Conservation (phyloP, 2,113 vertebrate genomes). For the Alethe diademata region DNA sequence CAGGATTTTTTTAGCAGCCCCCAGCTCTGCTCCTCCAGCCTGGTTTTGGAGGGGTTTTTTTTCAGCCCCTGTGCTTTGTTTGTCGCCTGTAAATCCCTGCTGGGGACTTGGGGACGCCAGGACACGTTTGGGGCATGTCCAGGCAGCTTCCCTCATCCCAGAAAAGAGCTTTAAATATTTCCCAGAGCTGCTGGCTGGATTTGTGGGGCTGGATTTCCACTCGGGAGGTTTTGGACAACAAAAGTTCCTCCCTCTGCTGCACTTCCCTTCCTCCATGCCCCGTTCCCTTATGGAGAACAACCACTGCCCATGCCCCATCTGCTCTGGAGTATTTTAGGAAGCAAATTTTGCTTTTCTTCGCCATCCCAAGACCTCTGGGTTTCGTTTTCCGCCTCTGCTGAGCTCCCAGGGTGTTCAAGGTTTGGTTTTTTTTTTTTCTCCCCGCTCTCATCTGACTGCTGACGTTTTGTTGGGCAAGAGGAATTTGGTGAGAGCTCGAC, state of each 20-base stretch:
- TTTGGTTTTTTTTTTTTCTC: neutral
- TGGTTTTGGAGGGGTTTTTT: neutral
- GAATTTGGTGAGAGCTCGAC: neutral
- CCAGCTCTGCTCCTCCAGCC: accelerated
- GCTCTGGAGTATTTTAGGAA: neutral
- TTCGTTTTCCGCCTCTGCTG: neutral
- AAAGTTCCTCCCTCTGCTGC: neutral
- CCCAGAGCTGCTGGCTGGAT: neutral
- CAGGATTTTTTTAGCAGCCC: too few species aligned
- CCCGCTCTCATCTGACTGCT: neutral
- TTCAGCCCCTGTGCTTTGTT: neutral
- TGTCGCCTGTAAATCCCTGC: neutral
- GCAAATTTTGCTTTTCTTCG: neutral
- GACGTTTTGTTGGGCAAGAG: neutral
- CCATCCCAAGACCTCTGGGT: neutral
- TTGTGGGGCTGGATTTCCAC: neutral
- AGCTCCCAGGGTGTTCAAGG: neutral
- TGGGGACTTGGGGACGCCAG: neutral
- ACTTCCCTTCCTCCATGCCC: neutral
- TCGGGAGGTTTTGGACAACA: accelerated
- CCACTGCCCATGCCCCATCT: neutral
- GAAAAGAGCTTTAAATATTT: neutral
- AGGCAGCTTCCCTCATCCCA: neutral
- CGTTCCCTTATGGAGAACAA: neutral
- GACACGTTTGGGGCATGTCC: neutral